A percentile compares a stretch with the other conserved stretches of the same genome.
Evolutionary conservation across 2,113 vertebrate genomes (phyloP).

Genomic region (Tapirus terrestris): DNA sequence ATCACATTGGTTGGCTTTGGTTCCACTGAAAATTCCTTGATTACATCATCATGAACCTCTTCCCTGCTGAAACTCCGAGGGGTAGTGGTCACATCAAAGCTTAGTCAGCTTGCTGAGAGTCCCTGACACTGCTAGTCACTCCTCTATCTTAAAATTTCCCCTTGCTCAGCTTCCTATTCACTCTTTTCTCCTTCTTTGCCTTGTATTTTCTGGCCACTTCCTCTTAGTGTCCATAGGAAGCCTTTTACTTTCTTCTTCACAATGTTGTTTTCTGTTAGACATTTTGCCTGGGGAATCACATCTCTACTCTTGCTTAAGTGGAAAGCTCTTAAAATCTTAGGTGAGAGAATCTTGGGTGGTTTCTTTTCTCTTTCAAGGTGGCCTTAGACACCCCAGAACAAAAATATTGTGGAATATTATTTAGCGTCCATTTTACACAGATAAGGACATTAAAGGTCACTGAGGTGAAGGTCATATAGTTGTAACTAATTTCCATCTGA

Average conservation of each 20-base stretch:
- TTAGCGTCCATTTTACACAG: not conserved
- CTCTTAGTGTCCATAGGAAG: not conserved
- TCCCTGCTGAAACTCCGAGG: not conserved
- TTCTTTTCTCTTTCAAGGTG: constrained; percentile 10
- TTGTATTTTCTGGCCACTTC: not conserved
- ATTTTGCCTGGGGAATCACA: not conserved
- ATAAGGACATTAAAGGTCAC: not conserved
- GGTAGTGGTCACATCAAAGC: not conserved
- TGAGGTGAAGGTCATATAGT: not conserved
- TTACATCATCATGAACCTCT: not conserved
- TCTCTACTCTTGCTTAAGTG: not conserved
- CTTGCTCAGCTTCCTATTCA: not conserved
- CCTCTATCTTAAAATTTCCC: not conserved
- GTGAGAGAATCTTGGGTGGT: not conserved
- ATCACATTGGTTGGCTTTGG: not conserved
- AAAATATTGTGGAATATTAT: not conserved
- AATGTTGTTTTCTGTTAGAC: not conserved
- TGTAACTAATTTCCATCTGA: not conserved
- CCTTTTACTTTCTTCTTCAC: not conserved
- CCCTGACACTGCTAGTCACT: not conserved
- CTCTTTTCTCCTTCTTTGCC: not conserved
- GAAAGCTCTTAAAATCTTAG: not conserved
- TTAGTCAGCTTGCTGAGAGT: not conserved
- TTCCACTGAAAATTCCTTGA: not conserved
- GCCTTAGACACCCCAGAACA: not conserved